Evolutionary conservation across 2,113 vertebrate species (phyloP).

Genomic region (Rhizomys pruinosus): DNA sequence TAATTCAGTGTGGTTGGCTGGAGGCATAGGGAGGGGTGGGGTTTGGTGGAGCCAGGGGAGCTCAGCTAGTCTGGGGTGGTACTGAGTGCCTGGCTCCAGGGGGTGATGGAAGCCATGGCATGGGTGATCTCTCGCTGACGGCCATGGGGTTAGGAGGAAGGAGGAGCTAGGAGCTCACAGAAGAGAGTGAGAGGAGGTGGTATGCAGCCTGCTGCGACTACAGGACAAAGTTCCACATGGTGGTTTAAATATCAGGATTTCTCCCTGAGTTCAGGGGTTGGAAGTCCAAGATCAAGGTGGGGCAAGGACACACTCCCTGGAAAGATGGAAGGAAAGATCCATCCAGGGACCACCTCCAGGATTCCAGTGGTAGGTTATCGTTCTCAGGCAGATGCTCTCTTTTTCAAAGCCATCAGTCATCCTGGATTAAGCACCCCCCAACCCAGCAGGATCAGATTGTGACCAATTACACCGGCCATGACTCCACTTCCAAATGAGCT

Average conservation of each 20-base stretch:
- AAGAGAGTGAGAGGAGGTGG: too few species aligned
- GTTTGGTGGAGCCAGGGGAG: too few species aligned
- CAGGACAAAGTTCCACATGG: rapidly evolving
- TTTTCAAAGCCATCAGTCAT: background rate
- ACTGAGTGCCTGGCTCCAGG: background rate
- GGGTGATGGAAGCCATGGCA: background rate
- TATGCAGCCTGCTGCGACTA: background rate
- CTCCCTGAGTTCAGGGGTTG: background rate
- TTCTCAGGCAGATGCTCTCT: background rate
- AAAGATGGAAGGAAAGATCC: too few species aligned
- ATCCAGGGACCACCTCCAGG: too few species aligned
- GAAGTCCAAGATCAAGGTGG: background rate
- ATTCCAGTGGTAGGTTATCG: too few species aligned
- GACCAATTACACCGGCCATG: background rate
- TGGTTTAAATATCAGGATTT: background rate
- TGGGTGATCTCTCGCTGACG: background rate
- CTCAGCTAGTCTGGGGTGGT: background rate
- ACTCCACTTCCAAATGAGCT: background rate
- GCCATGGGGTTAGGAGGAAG: background rate
- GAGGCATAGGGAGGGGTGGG: rapidly evolving
- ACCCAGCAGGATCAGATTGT: background rate
- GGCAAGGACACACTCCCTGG: rapidly evolving
- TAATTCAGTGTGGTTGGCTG: background rate
- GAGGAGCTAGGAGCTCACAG: too few species aligned
- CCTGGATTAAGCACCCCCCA: background rate